Conservation (phyloP, 2,888 invertebrate genomes). For the Mamestra brassicae region DNA sequence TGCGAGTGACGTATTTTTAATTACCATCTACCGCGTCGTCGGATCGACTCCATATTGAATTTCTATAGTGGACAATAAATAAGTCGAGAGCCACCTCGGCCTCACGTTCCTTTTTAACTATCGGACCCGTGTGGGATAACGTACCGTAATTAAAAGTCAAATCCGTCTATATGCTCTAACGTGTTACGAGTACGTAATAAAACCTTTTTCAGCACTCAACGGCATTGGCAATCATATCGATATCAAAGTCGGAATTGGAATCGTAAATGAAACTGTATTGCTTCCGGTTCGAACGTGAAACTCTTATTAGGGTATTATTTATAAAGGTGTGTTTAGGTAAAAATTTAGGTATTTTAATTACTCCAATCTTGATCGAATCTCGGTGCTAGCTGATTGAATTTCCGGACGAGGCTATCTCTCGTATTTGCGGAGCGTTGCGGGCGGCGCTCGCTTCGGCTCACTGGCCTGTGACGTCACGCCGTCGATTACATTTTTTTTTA, state of each 20-base stretch:
- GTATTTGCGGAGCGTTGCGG: conserved; percentile 86
- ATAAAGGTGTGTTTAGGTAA: conserved; percentile 73
- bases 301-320: conserved; percentile 18
- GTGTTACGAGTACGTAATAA: conserved; percentile 52
- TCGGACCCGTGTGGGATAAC: conserved; percentile 67
- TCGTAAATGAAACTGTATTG: conserved; percentile 43
- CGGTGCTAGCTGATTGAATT: conserved; percentile 89
- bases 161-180: conserved; percentile 61
- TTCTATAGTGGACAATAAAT: conserved; percentile 87
- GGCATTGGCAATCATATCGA: conserved; percentile 40
- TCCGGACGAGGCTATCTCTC: conserved; percentile 86
- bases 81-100: conserved; percentile 76
- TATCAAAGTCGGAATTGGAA: conserved; percentile 42
- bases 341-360: conserved; percentile 88
- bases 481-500: conserved; percentile 83
- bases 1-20: conserved; percentile 91
- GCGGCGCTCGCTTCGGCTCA: conserved; percentile 82
- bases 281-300: conserved; percentile 30
- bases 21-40: conserved; percentile 87
- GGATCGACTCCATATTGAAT: conserved; percentile 84
- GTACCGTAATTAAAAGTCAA: conserved; percentile 73
- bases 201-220: conserved; percentile 45
- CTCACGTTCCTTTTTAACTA: conserved; percentile 72
- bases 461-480: conserved; percentile 87
- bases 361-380: conserved; percentile 89